These are phyloP conservation scores for Athripsodes cinereus DNA, from an alignment of 2,888 invertebrate species.

Conservation along the genomic window DNA sequence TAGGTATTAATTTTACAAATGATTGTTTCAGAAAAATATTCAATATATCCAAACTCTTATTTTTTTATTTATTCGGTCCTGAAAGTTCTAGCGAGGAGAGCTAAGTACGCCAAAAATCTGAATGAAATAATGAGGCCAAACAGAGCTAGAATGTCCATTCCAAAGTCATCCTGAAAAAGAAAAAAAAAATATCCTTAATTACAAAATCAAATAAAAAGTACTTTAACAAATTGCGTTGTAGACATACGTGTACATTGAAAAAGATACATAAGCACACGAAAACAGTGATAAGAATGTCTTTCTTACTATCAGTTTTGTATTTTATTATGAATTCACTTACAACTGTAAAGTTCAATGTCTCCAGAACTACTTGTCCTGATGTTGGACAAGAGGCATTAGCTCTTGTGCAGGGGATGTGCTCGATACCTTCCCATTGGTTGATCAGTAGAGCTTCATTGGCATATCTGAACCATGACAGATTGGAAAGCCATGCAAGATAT, in stretches of 20 bases:
- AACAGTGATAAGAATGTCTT: too few relatives aligned
- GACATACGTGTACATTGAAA: too few relatives aligned
- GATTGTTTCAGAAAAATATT: too few relatives aligned
- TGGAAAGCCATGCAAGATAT: conserved; percentile 81
- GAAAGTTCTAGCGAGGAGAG: conserved; percentile 63
- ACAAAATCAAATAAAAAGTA: too few relatives aligned
- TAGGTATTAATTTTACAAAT: too few relatives aligned
- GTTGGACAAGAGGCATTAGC: conserved; percentile 72
- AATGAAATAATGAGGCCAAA: conserved; percentile 66
- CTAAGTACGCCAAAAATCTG: conserved; percentile 69
- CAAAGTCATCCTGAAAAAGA: conserved; percentile 57
- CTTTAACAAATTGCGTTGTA: too few relatives aligned
- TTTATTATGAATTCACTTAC: conserved; percentile 37
- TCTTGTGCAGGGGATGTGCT: conserved; percentile 67
- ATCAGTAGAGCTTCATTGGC: conserved; percentile 84
- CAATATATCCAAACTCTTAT: too few relatives aligned
- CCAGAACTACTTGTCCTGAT: conserved; percentile 70
- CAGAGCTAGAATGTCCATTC: conserved; percentile 65
- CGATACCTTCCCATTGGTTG: conserved; percentile 83
- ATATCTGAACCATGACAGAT: conserved; percentile 89
- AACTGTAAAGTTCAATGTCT: conserved; percentile 71
- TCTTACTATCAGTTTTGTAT: too few relatives aligned
- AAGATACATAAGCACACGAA: too few relatives aligned
- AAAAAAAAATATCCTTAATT: too few relatives aligned
- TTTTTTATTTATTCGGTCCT: conserved; percentile 49